Conservation (phyloP, 2,797 vertebrate genomes). For the Picus viridis region DNA sequence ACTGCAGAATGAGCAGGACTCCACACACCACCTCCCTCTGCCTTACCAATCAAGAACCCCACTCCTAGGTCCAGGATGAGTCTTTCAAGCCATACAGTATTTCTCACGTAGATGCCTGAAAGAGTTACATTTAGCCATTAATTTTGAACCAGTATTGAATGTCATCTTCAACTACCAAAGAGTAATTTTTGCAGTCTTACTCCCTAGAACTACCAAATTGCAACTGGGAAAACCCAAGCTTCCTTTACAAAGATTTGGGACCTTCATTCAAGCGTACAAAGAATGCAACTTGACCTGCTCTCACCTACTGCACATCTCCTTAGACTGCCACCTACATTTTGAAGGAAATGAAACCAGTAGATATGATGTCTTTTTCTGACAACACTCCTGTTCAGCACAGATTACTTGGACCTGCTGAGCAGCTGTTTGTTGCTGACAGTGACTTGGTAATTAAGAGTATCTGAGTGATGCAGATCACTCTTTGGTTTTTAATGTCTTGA, state of each 20-base stretch:
- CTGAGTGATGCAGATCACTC: neutral
- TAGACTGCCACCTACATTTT: neutral
- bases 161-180: neutral
- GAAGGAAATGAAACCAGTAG: neutral
- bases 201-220: neutral
- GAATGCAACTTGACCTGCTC: neutral
- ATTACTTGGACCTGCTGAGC: neutral
- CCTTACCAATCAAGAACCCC: neutral
- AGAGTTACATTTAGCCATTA: neutral
- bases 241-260: neutral
- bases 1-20: slow-evolving; percentile 45
- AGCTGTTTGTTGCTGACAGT: neutral
- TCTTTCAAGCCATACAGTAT: neutral
- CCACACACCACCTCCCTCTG: neutral
- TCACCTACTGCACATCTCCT: neutral
- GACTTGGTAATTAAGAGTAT: neutral
- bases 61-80: neutral
- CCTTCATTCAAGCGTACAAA: neutral
- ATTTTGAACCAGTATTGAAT: neutral
- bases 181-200: neutral
- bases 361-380: neutral
- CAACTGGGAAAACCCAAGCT: neutral
- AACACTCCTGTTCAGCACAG: neutral
- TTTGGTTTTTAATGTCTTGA: neutral
- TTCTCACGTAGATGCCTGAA: neutral